Evolutionary conservation across 2,888 invertebrate species (phyloP).

Genomic region (Lasius platythorax): DNA sequence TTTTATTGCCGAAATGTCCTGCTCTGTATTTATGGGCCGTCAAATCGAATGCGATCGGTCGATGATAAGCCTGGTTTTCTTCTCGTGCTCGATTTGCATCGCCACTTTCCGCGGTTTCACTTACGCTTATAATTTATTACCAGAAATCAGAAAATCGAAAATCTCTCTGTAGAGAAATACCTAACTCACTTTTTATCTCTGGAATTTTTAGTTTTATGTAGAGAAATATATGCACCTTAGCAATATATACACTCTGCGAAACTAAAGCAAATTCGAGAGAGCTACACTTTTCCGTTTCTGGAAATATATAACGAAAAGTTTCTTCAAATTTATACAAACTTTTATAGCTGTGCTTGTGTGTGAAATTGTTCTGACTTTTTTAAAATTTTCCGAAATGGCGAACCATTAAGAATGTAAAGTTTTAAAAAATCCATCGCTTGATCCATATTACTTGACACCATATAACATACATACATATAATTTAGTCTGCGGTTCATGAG

Average conservation of each 20-base stretch:
- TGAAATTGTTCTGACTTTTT: constrained; percentile 1
- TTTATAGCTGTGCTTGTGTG: not conserved
- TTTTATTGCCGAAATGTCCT: not conserved
- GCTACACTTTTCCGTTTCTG: not conserved
- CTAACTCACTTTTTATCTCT: not conserved
- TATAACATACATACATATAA: not conserved
- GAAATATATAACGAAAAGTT: not conserved
- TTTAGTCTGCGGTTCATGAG: constrained; percentile 1
- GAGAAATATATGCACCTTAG: not conserved
- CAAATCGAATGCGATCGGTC: not conserved
- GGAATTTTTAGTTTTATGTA: not conserved
- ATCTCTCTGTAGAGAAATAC: no score
- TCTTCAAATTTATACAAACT: not conserved
- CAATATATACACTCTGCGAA: not conserved
- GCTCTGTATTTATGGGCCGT: constrained; percentile 10
- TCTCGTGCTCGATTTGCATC: not conserved
- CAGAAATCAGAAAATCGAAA: not conserved
- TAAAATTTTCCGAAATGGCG: not conserved
- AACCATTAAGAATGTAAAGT: not conserved
- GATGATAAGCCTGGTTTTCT: not conserved
- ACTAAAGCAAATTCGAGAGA: constrained; percentile 10
- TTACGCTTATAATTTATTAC: not conserved
- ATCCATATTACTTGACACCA: constrained; percentile 3
- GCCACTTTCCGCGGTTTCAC: not conserved
- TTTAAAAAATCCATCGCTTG: constrained; percentile 18